phyloP scores from a whole-genome alignment of 2,113 vertebrate genomes.

The Circaetus cinerascens region DNA sequence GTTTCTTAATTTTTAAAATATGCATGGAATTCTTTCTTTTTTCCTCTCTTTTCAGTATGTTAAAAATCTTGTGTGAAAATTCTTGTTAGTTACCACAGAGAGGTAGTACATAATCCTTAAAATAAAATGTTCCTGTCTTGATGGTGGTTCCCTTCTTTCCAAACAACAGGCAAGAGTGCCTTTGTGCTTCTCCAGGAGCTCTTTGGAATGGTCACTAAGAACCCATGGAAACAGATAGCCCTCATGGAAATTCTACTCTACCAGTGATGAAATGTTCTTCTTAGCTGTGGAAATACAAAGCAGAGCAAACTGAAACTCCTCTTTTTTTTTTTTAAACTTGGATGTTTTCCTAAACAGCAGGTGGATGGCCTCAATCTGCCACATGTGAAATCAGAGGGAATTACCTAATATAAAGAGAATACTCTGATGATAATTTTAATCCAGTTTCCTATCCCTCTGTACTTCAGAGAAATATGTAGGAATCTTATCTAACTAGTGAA shows the following conservation, averaged over 20 bases:
- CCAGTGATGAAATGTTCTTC: not conserved
- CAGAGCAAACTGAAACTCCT: not conserved
- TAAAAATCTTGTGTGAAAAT: not conserved
- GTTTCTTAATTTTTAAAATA: not conserved
- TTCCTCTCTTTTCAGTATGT: not conserved
- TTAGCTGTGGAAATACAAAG: not conserved
- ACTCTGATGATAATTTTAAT: not conserved
- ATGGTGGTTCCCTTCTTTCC: not conserved
- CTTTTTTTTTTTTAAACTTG: not conserved
- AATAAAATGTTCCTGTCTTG: not conserved
- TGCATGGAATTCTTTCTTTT: not conserved
- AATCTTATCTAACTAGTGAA: not conserved
- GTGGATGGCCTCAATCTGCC: not conserved
- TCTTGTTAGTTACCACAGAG: not conserved
- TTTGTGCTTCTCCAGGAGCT: not conserved
- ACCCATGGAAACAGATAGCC: not conserved
- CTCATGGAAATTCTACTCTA: not conserved
- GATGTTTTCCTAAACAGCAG: not conserved
- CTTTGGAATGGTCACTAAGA: not conserved
- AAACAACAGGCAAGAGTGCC: not conserved
- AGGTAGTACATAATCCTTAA: not conserved
- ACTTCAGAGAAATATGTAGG: not conserved
- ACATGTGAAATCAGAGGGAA: not conserved
- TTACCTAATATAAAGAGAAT: not conserved
- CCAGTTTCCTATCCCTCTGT: not conserved